Percentiles rank a stretch among this genome's conserved stretches.
Conservation (phyloP, 2,797 vertebrate genomes). For the Anableps anableps region DNA sequence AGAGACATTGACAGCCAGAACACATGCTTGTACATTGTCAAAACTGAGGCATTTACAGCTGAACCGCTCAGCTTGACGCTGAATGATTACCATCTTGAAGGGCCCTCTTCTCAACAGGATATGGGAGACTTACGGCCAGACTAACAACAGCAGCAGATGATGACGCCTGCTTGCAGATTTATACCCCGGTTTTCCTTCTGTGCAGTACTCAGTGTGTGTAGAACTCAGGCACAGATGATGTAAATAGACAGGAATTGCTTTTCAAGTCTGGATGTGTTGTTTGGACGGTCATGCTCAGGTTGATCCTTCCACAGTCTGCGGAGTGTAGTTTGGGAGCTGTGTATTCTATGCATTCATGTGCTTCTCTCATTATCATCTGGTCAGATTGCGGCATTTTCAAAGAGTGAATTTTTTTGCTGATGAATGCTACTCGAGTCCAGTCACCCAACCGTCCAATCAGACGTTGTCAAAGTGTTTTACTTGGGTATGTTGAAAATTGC, state of each 20-base stretch:
- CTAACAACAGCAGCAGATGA: slow-evolving; percentile 67
- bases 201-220: slow-evolving; percentile 24
- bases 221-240: slow-evolving; percentile 40
- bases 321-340: slow-evolving; percentile 40
- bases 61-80: slow-evolving; percentile 49
- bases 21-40: slow-evolving; percentile 24
- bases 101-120: slow-evolving; percentile 57
- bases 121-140: slow-evolving; percentile 59
- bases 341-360: slow-evolving; percentile 46
- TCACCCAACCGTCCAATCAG: slow-evolving; percentile 55
- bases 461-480: slow-evolving; percentile 52
- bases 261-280: slow-evolving; percentile 58
- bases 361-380: slow-evolving; percentile 53
- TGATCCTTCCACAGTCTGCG: slow-evolving; percentile 35
- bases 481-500: slow-evolving; percentile 37
- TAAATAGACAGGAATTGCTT: slow-evolving; percentile 62
- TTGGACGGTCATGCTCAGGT: slow-evolving; percentile 61
- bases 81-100: slow-evolving; percentile 55
- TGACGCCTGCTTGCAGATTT: slow-evolving; percentile 60
- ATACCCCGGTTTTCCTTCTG: slow-evolving; percentile 21
- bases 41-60: slow-evolving; percentile 19
- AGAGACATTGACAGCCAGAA: slow-evolving; percentile 11
- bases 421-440: slow-evolving; percentile 66
- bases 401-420: slow-evolving; percentile 54
- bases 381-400: slow-evolving; percentile 10